Percentiles rank a stretch among this genome's conserved stretches.
phyloP scores from a whole-genome alignment of 2,113 vertebrate species.

The Epinephelus cyanopodus region DNA sequence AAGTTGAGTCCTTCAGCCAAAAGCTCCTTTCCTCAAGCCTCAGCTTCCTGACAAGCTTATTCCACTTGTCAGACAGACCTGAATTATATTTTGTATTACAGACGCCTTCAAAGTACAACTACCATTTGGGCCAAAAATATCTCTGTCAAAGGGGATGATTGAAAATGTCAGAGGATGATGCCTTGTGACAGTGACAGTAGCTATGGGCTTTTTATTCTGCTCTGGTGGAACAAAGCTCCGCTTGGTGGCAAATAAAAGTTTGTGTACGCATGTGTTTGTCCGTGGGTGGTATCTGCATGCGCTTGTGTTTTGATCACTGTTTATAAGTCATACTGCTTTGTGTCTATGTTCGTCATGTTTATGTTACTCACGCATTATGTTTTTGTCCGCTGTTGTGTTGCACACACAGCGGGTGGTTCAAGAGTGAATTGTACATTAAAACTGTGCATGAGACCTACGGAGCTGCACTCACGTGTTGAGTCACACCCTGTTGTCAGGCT shows the following conservation, averaged over 20 bases:
- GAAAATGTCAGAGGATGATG: conserved; percentile 67
- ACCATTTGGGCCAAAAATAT: conserved; percentile 71
- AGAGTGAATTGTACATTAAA: neutral
- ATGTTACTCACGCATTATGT: conserved; percentile 6
- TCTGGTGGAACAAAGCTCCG: conserved; percentile 45
- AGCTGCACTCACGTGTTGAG: conserved; percentile 29
- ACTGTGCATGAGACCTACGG: neutral
- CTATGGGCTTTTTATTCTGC: conserved; percentile 48
- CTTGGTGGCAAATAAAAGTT: conserved; percentile 33
- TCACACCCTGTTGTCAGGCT: conserved; percentile 44
- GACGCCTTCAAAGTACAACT: conserved; percentile 61
- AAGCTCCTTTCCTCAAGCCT: conserved; percentile 57
- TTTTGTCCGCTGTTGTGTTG: conserved; percentile 4
- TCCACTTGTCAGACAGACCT: conserved; percentile 70
- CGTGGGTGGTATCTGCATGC: conserved; percentile 34
- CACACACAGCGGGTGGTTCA: neutral
- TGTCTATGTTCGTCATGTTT: conserved; percentile 13
- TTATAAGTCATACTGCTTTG: conserved; percentile 12
- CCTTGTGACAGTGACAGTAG: conserved; percentile 58
- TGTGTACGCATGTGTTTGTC: conserved; percentile 21
- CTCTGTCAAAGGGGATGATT: conserved; percentile 68
- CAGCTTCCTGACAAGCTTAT: conserved; percentile 63
- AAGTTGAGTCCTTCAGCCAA: conserved; percentile 45
- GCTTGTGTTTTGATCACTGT: conserved; percentile 36
- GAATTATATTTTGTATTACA: conserved; percentile 66